Percentiles rank a stretch among this genome's conserved stretches.
Conservation (phyloP, 2,113 vertebrate species). For the Callipepla squamata region DNA sequence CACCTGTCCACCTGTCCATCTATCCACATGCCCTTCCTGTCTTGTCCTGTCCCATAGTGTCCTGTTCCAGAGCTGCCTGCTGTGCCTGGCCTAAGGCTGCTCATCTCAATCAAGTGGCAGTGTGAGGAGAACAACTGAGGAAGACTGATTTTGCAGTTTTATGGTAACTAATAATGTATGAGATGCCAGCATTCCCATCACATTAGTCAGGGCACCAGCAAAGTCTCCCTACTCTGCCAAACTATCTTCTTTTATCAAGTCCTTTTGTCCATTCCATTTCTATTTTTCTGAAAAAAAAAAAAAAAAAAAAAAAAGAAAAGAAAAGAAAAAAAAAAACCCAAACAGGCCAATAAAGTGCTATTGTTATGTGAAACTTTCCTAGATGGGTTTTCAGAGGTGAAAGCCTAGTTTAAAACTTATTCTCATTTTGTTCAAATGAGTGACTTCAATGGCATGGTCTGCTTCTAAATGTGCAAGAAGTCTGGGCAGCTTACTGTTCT, state of each 20-base stretch:
- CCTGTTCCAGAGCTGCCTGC: too few species aligned
- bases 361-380: neutral
- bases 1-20: too few species aligned
- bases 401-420: neutral
- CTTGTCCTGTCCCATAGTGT: too few species aligned
- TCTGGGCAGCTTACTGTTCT: neutral
- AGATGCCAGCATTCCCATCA: rapidly evolving
- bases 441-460: neutral
- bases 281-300: neutral
- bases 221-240: neutral
- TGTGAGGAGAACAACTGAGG: neutral
- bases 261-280: neutral
- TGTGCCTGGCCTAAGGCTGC: too few species aligned
- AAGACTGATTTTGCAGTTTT: neutral
- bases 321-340: neutral
- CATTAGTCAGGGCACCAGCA: neutral
- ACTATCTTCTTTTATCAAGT: neutral
- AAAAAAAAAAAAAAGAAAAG: too few species aligned
- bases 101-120: neutral
- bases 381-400: neutral
- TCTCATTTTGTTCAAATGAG: neutral
- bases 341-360: neutral
- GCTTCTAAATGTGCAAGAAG: neutral
- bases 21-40: too few species aligned
- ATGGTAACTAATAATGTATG: neutral